Conservation (phyloP, 2,797 vertebrate genomes). For the Melanogrammus aeglefinus region DNA sequence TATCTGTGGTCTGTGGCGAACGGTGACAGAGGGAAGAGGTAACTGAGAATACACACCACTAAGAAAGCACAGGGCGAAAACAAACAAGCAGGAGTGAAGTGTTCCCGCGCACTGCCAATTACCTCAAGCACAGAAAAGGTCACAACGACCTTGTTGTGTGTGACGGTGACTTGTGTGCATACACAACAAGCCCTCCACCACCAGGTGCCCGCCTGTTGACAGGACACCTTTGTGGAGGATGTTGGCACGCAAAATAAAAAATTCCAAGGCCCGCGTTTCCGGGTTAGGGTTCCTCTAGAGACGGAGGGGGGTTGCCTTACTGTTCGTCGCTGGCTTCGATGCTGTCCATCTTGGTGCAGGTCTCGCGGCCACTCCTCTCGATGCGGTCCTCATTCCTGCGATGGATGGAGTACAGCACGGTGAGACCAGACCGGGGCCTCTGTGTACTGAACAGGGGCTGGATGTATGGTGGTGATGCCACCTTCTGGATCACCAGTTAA, state of each 20-base stretch:
- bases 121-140: too few species aligned
- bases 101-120: too few species aligned
- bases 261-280: background rate
- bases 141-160: too few species aligned
- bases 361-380: conserved; percentile 81
- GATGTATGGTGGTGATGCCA: too few species aligned
- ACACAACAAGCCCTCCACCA: background rate
- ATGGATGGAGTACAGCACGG: background rate
- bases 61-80: too few species aligned
- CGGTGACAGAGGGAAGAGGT: too few species aligned
- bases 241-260: background rate
- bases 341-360: conserved; percentile 92
- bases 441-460: background rate
- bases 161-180: too few species aligned
- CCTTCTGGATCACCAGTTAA: too few species aligned
- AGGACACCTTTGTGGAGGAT: background rate
- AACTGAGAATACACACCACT: too few species aligned
- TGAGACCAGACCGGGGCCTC: background rate
- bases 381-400: conserved; percentile 91
- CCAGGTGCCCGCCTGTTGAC: background rate
- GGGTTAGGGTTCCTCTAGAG: background rate
- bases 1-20: too few species aligned
- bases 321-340: conserved; percentile 91
- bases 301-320: conserved; percentile 70
- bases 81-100: too few species aligned